Base-by-base conservation (phyloP, 2,888 invertebrate species). In the Euplagia quadripunctaria region DNA sequence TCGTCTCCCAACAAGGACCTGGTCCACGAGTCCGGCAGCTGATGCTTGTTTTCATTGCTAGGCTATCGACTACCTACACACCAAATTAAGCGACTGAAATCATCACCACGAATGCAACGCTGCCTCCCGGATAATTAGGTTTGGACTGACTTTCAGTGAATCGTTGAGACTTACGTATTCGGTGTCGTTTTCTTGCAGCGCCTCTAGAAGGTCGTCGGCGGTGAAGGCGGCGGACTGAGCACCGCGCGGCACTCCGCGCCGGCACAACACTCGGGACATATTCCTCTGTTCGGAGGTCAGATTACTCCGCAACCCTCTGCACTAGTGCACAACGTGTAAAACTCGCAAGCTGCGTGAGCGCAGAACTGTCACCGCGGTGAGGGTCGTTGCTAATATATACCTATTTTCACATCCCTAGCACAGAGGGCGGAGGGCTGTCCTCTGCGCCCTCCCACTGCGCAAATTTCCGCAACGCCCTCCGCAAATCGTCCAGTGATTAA, bases 241-340 rank as follows among this genome's bases (percentile, higher is more conserved):
- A 20, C 93, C 94, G 71, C 88, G 84, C 61, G 88, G 72, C 77
- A 93, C 80, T 7, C 91, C 92, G 80, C 93, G 89, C 69, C 88
- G 86, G 71, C 91, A 87, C 85, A 90, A 42, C 79, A 87, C 88
- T 14, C 83, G 78, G 43, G 79, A 74, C 84, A 76, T 83, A 6
- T 51, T 14, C 14, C 14, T 51, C 51, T 12, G 51, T 11, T 20
- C 58, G 58, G 58, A 58, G 55, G 20, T 20, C 20, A 12, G 58
- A 11, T 55, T n/a, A 31, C 61, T 31, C 5, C 7, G 14, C 61
- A 14, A 31, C 14, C 61, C 14, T 14, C 31, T 14, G 31, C 31
- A 1, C 61, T 31, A 31, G 31, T 80, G 73, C 63, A 67, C 70
- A 11, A 75, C 12, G 67, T 43, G 43, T 20, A 31, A 58, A 58